Evolutionary conservation across 2,797 vertebrate species (phyloP), one percentile per base, ranked within the genome.

Genomic region (Paramormyrops hopkinsi): DNA sequence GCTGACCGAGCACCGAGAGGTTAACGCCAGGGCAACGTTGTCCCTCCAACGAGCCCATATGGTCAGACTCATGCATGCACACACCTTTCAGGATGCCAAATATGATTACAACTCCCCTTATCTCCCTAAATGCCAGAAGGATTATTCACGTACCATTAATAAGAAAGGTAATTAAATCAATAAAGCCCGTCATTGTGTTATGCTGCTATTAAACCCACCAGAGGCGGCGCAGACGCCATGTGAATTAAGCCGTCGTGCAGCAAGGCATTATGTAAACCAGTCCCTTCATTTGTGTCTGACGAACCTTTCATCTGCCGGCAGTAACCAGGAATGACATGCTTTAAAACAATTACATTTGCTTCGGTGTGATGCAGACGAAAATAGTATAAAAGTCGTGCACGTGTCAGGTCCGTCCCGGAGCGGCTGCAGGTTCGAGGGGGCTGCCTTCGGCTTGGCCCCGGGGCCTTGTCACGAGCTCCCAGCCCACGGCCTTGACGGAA

Each of bases 401-500:
- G 69, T 85, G 33, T 29, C 86, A 25, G 41, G 33, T 53, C 37
- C 54, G 25, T 79, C 76, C 86, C 87, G 86, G 86, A 82, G 87
- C 65, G 25, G 41, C 53, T 59, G 79, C 48, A 86, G 82, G 83
- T 59, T 54, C 73, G 69, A 86, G 86, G 44, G 9, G 62, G 69
- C 91, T 92, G 92, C 93, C 94, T 92, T 93, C 91, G 91, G 92
- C 92, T 90, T 92, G 92, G 93, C 93, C 95, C 90, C 91, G 33
- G 37, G 69, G 69, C 94, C 92, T 93, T 92, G 93, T 93, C 92
- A 92, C 5, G 93, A 94, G 92, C 88, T 90, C 85, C 33, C 94
- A 94, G 92, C 88, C 89, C 82, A 25, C 89, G 79, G 88, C 89
- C 89, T 88, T 89, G 89, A 87, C 53, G 93, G 94, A 96, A 94